Conservation (phyloP, 2,888 invertebrate species). For the Scaptodrosophila latifasciaeformis region DNA sequence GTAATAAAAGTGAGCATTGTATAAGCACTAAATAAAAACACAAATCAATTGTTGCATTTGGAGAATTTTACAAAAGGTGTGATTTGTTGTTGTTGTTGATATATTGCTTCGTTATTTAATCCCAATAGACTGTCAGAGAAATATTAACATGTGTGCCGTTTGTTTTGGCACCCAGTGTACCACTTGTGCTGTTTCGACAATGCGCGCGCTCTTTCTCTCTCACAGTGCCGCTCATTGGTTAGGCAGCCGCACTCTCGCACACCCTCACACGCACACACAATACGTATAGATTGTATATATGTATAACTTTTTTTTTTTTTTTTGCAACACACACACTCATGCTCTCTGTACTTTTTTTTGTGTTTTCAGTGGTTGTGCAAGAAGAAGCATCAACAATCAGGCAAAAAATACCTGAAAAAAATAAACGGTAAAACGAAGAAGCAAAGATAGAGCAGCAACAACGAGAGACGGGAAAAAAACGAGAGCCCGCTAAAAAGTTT, state of each 20-base stretch:
- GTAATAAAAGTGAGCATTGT: too few relatives aligned
- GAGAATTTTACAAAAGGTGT: too few relatives aligned
- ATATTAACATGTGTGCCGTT: conserved; percentile 28
- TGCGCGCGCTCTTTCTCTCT: conserved; percentile 59
- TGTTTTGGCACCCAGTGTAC: conserved; percentile 49
- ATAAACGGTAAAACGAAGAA: conserved; percentile 73
- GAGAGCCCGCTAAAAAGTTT: conserved; percentile 62
- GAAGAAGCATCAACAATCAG: conserved; percentile 70
- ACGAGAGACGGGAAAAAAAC: conserved; percentile 24
- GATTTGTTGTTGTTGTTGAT: too few relatives aligned
- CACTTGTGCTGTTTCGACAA: conserved; percentile 65
- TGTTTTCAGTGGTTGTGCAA: conserved; percentile 72
- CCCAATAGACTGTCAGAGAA: too few relatives aligned
- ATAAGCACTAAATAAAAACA: too few relatives aligned
- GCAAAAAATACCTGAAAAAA: conserved; percentile 67
- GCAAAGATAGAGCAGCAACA: conserved; percentile 59
- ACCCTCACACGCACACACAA: conserved; percentile 36
- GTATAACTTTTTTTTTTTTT: too few relatives aligned
- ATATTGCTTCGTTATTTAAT: too few relatives aligned
- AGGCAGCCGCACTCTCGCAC: conserved; percentile 40
- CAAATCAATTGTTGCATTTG: too few relatives aligned
- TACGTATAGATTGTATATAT: too few relatives aligned
- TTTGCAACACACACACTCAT: conserved; percentile 29
- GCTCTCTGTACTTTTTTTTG: conserved; percentile 56
- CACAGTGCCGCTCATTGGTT: conserved; percentile 36